Evolutionary conservation across 2,888 invertebrate genomes (phyloP).

Genomic region (Leptopilina drosophilae): DNA sequence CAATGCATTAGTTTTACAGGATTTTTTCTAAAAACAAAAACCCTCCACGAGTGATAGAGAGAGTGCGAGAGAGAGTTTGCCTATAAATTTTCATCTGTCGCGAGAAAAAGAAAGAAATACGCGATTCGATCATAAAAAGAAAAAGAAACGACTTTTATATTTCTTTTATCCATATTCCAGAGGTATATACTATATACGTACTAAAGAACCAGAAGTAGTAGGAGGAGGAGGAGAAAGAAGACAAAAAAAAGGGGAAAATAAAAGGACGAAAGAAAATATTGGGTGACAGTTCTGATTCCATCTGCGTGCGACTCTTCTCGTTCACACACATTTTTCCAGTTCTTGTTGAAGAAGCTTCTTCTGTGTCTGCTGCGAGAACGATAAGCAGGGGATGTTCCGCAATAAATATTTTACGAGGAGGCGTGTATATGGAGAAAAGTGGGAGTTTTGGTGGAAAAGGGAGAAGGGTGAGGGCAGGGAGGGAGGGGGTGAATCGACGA

Average conservation of each 20-base stretch:
- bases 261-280: conserved; percentile 10
- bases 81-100: conserved; percentile 17
- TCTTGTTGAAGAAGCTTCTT: not conserved
- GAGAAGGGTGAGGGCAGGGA: not conserved
- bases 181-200: not conserved
- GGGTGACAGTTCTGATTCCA: conserved; percentile 28
- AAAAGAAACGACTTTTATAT: conserved; percentile 7
- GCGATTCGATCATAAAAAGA: not conserved
- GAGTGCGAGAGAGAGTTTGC: not conserved
- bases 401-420: conserved; percentile 40
- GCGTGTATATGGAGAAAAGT: not conserved
- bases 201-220: not conserved
- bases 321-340: conserved; percentile 6
- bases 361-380: conserved; percentile 17
- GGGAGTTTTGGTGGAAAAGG: too few relatives aligned
- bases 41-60: too few relatives aligned
- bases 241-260: too few relatives aligned
- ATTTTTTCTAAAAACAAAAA: not conserved
- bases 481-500: conserved; percentile 33
- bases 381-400: conserved; percentile 36
- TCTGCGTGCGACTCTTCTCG: conserved; percentile 1
- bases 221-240: too few relatives aligned
- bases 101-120: not conserved
- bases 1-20: conserved; percentile 9
- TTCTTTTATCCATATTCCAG: conserved; percentile 20